Evolutionary conservation across 2,888 invertebrate genomes (phyloP), one percentile per base, ranked within the genome.

Genomic region (Andricus curvator): DNA sequence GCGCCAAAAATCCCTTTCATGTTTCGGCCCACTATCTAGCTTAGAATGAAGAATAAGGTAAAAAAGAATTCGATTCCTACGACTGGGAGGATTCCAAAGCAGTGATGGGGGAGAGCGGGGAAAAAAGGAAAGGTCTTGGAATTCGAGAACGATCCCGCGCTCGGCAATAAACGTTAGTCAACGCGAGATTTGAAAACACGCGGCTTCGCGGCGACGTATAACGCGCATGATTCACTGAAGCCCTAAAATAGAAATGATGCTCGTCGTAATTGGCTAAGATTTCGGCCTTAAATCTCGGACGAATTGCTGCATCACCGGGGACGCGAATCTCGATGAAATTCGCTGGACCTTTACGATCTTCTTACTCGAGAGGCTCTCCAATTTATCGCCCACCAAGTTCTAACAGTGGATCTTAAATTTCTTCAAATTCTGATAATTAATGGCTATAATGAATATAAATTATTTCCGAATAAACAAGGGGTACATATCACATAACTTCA

Each of bases 171-270:
- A 89, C 86, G 86, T 86, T 86, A 80, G 86, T 86, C 86, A 84
- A 83, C 83, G 81, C 67, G 67, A 41, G 80, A 84, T 85, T 85
- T 84, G 86, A 82, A 85, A 88, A 87, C 85, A 84, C 82, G 80
- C 80, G 82, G 74, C 62, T 51, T 48, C 82, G 67, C 79, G 68
- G 78, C 79, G 83, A 79, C 80, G 82, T 81, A 78, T 83, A 84
- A 83, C 79, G 77, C 80, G 76, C 78, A 82, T 89, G 89, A 89
- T 88, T 90, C 89, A 89, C 86, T 86, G 83, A 56, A 79, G 80
- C 86, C 87, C 88, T 85, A 88, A 91, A 92, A 92, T 91, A 91
- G 89, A 89, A 88, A 86, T 90, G 90, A 91, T 87, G 88, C 85
- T 64, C 84, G 56, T 83, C 81, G 85, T 85, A 85, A 85, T 89